Conservation (phyloP, 2,888 invertebrate species). For the Liopterus haemorrhoidalis region DNA sequence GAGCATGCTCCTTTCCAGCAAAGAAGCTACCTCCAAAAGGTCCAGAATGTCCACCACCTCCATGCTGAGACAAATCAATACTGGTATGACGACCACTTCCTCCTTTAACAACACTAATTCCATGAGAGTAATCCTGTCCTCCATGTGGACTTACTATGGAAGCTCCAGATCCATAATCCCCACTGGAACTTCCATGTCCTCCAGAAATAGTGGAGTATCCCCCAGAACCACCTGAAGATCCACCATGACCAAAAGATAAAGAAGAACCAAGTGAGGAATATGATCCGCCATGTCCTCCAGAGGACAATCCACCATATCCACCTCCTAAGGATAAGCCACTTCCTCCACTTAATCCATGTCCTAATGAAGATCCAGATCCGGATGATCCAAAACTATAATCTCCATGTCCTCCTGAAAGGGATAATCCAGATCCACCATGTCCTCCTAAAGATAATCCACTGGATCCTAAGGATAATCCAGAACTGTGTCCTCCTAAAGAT, state of each 20-base stretch:
- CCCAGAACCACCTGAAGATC: slow-evolving; percentile 1
- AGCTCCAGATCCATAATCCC: slow-evolving; percentile 13
- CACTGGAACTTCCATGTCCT: not conserved
- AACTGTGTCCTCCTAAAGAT: not conserved
- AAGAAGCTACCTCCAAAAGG: slow-evolving; percentile 20
- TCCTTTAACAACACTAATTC: slow-evolving; percentile 16
- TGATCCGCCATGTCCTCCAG: too few relatives aligned
- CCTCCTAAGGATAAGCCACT: slow-evolving; percentile 1
- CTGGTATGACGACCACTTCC: slow-evolving; percentile 15
- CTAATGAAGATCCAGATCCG: not conserved
- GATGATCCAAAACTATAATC: too few relatives aligned
- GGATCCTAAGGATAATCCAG: slow-evolving; percentile 7
- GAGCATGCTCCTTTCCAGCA: slow-evolving; percentile 19
- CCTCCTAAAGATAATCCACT: slow-evolving; percentile 14
- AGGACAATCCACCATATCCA: slow-evolving; percentile 9
- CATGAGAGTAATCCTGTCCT: slow-evolving; percentile 15
- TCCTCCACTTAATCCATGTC: slow-evolving; percentile 2
- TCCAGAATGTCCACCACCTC: slow-evolving; percentile 16
- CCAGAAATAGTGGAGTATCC: not conserved
- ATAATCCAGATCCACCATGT: not conserved
- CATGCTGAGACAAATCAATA: slow-evolving; percentile 15
- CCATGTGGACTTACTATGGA: slow-evolving; percentile 12
- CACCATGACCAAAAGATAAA: slow-evolving; percentile 4
- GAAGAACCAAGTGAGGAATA: too few relatives aligned
- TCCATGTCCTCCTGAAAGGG: slow-evolving; percentile 12